Base-by-base conservation (phyloP, 2,888 invertebrate species). In the Archips xylosteana region DNA sequence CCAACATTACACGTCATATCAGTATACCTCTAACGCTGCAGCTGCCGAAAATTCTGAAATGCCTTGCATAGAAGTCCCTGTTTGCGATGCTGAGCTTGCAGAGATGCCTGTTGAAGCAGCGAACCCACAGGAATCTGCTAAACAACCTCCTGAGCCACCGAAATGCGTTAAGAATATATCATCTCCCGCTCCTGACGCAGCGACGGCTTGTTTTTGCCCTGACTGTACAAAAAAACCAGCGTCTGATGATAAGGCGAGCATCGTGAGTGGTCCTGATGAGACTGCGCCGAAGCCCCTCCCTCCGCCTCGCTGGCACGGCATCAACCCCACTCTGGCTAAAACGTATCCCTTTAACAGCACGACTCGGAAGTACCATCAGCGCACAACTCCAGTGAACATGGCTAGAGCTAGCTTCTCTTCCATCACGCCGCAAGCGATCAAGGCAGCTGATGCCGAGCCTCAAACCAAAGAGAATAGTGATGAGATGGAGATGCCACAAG, bases 151-250 rank as follows among this genome's bases (percentile, higher is more conserved):
- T 12, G 54, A 66, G 5, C 54, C 39, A 8, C 66, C 66, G 8
- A 39, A 54, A 13, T 67, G 66, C 12, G 13, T 57, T 3, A 67
- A 67, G 32, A 39, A 47, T 13, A 23, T 67, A 13, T 39, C 66
- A 0, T 54, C 13, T 3, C 12, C 23, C 13, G 42, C 57, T 3
- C 23, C 42, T 13, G 42, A 54, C 3, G 2, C 66, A 12, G 66
- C 39, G 1, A 15, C 54, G 1, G 54, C 66, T 3, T 67, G 66
- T 15, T 67, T 67, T 42, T 69, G 59, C 60, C 15, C 68, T 32
- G 45, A 15, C 6, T 49, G 60, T 36, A 1, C 60, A 2, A 36
- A 49, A 2, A 69, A 45, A 47, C 6, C 13, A 1, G n/a, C 8
- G 2, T 13, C 23, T 34, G 10, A 12, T 1, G n/a, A 68, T 8